These are phyloP conservation scores for Platycercus adscitus DNA, from an alignment of 2,113 vertebrate species.

Conservation along the genomic window DNA sequence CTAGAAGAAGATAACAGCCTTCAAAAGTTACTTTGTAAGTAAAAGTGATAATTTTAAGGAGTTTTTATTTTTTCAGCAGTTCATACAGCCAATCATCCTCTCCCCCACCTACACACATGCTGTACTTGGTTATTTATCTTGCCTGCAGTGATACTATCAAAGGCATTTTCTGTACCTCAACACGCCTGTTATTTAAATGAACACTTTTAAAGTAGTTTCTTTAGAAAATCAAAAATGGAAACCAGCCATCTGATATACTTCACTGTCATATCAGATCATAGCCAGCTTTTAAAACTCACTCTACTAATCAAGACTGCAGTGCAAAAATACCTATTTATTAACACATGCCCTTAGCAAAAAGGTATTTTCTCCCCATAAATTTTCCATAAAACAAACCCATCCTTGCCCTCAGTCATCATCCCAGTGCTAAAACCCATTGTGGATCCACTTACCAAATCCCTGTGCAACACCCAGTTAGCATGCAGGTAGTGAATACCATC, in stretches of 20 bases:
- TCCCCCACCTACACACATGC: not conserved
- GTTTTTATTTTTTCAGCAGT: not conserved
- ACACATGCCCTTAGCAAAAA: not conserved
- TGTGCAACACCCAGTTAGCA: constrained; percentile 99
- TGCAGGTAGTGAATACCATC: constrained; percentile 99
- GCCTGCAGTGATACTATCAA: constrained; percentile 28
- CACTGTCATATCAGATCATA: not conserved
- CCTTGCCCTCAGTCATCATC: not conserved
- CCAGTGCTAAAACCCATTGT: constrained; percentile 47
- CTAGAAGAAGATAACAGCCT: not conserved
- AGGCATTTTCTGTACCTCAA: constrained; percentile 20
- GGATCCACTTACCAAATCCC: constrained; percentile 93
- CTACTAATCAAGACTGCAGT: not conserved
- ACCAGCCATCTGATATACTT: constrained; percentile 2
- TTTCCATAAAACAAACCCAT: not conserved
- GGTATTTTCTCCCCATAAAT: not conserved
- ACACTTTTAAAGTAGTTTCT: not conserved
- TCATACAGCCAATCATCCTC: not conserved
- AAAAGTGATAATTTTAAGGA: not conserved
- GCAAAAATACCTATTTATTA: not conserved
- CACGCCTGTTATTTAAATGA: not conserved
- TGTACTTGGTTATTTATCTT: constrained; percentile 1
- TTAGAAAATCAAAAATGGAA: not conserved
- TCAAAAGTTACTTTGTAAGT: not conserved
- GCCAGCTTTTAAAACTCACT: not conserved